phyloP scores from a whole-genome alignment of 2,888 invertebrate genomes.

The Rotaria sp. region DNA sequence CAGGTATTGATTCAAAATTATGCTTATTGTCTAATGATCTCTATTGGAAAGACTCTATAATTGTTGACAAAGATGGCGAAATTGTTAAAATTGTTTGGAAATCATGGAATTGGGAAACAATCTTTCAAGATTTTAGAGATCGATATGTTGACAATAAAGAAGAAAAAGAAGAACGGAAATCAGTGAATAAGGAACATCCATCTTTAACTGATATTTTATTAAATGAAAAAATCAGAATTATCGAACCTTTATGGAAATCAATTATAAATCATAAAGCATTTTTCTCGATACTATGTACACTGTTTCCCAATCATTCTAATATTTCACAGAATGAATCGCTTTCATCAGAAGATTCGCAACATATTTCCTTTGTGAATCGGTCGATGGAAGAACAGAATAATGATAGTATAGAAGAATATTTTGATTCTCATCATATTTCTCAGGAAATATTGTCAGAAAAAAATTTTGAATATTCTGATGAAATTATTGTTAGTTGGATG shows the following conservation, averaged over 20 bases:
- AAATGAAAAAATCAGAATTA: neutral
- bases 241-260: conserved; percentile 10
- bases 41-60: neutral
- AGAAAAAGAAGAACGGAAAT: neutral
- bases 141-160: too few species aligned
- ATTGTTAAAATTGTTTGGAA: neutral
- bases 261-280: neutral
- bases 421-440: too few species aligned
- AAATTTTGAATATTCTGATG: neutral
- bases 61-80: neutral
- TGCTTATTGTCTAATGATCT: neutral
- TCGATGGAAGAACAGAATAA: too few species aligned
- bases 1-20: neutral
- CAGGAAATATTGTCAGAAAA: too few species aligned
- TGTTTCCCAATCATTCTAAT: neutral
- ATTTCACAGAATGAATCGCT: neutral
- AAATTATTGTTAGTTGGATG: neutral
- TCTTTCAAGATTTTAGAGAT: neutral
- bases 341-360: neutral
- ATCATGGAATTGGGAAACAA: neutral
- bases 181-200: neutral
- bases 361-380: too few species aligned
- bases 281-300: neutral
- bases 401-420: too few species aligned
- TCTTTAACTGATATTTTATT: neutral